Conservation (phyloP, 2,888 invertebrate species). For the Asteroscopus sphinx region DNA sequence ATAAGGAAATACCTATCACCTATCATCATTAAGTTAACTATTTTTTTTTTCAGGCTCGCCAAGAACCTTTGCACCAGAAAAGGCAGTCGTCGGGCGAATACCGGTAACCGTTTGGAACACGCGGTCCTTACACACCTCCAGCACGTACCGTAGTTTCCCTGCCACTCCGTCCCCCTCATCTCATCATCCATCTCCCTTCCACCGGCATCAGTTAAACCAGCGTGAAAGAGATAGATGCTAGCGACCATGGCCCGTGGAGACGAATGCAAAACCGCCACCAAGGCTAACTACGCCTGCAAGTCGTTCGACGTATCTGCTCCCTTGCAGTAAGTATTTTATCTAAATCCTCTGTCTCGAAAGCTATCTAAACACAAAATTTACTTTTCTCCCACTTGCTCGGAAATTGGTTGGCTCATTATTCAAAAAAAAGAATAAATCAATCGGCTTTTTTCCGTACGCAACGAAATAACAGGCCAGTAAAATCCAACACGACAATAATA, state of each 20-base stretch:
- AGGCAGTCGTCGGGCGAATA: slow-evolving; percentile 95
- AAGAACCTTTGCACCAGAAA: slow-evolving; percentile 95
- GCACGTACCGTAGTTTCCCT: slow-evolving; percentile 94
- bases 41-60: slow-evolving; percentile 90
- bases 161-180: slow-evolving; percentile 38
- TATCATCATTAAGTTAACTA: slow-evolving; percentile 6
- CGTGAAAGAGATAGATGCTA: slow-evolving; percentile 68
- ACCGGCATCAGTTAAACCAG: slow-evolving; percentile 72
- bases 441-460: too few relatives aligned
- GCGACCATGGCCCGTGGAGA: slow-evolving; percentile 86
- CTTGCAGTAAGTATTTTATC: slow-evolving; percentile 73
- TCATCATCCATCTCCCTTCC: slow-evolving; percentile 70
- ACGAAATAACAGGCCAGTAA: too few relatives aligned
- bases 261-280: slow-evolving; percentile 83
- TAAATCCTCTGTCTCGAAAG: too few relatives aligned
- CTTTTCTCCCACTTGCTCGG: too few relatives aligned
- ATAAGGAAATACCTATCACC: neutral
- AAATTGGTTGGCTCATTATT: too few relatives aligned
- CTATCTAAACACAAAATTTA: too few relatives aligned
- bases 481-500: too few relatives aligned
- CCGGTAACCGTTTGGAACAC: slow-evolving; percentile 95
- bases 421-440: too few relatives aligned
- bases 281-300: slow-evolving; percentile 83
- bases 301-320: slow-evolving; percentile 80
- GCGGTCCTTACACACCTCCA: slow-evolving; percentile 95